Conservation (phyloP, 2,888 invertebrate species). For the Carabus problematicus region DNA sequence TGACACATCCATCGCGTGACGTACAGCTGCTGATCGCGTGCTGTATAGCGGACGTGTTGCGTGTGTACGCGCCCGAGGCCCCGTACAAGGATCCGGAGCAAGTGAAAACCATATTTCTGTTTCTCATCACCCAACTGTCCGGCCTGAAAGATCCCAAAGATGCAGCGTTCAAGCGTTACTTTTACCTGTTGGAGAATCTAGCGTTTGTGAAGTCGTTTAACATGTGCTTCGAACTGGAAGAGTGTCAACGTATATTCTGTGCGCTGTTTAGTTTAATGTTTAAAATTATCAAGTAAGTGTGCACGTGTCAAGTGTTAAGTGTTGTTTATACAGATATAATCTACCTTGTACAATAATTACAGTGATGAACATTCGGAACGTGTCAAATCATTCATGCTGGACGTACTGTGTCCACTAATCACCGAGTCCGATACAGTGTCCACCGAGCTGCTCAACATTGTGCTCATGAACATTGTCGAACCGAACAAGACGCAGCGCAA, state of each 20-base stretch:
- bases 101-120: conserved; percentile 91
- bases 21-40: conserved; percentile 95
- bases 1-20: conserved; percentile 88
- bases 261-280: conserved; percentile 93
- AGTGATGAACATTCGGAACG: conserved; percentile 96
- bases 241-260: conserved; percentile 96
- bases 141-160: conserved; percentile 96
- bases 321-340: too few species aligned
- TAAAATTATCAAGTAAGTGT: conserved; percentile 90
- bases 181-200: conserved; percentile 94
- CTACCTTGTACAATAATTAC: conserved; percentile 50
- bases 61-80: conserved; percentile 97
- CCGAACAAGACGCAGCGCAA: conserved; percentile 90
- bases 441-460: conserved; percentile 91
- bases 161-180: conserved; percentile 96
- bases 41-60: conserved; percentile 95
- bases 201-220: conserved; percentile 98
- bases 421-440: conserved; percentile 96
- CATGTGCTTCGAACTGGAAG: conserved; percentile 97
- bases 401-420: conserved; percentile 92
- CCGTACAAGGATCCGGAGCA: conserved; percentile 96
- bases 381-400: conserved; percentile 96
- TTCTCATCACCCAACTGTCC: conserved; percentile 90
- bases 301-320: too few species aligned
- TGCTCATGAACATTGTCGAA: conserved; percentile 92